These are phyloP conservation scores for Colaptes auratus DNA, from an alignment of 2,113 vertebrate genomes.

Conservation along the genomic window DNA sequence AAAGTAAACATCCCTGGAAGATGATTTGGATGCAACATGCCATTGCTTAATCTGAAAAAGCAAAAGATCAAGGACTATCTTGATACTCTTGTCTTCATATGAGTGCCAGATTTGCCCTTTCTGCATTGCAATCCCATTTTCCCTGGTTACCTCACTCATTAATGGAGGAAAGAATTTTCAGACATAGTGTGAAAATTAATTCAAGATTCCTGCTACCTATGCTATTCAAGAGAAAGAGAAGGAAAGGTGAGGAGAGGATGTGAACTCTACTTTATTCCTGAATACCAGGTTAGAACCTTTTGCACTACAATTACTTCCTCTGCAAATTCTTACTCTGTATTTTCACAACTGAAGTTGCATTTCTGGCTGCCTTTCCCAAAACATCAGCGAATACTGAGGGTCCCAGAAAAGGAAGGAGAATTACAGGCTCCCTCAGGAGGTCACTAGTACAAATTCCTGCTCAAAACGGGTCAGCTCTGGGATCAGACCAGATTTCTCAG, in stretches of 20 bases:
- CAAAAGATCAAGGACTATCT: not conserved
- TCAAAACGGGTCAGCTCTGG: not conserved
- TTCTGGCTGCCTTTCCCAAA: not conserved
- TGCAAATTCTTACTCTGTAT: not conserved
- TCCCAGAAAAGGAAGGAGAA: not conserved
- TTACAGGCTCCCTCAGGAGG: not conserved
- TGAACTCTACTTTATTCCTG: not conserved
- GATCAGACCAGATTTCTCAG: not conserved
- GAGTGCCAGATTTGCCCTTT: not conserved
- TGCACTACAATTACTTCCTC: not conserved
- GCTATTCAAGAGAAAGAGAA: not conserved
- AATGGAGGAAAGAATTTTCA: not conserved
- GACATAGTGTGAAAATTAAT: not conserved
- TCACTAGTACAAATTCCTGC: not conserved
- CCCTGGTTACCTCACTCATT: not conserved
- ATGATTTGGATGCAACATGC: not conserved
- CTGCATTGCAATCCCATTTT: not conserved
- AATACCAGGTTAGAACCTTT: not conserved
- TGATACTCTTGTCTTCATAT: not conserved
- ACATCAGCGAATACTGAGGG: not conserved
- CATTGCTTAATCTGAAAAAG: not conserved
- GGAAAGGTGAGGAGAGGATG: not conserved
- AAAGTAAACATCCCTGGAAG: not conserved
- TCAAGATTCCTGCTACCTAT: not conserved
- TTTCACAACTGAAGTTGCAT: not conserved